These are phyloP conservation scores for Dendronephthya gigantea DNA, from an alignment of 64 coral and sea anemone genomes.

Conservation along the genomic window DNA sequence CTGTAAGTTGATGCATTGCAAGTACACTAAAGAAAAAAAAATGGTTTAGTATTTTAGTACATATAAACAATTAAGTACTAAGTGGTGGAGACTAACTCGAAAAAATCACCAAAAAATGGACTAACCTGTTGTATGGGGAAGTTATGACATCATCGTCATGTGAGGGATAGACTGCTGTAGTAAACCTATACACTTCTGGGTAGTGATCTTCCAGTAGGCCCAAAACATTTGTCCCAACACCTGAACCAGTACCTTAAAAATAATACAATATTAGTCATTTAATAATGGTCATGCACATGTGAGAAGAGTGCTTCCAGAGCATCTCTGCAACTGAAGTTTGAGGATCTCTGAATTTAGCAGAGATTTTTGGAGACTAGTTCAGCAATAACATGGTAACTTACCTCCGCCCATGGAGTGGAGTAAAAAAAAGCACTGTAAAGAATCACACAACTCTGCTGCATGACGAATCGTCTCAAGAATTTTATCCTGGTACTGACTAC, in stretches of 20 bases:
- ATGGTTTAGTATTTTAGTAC: no score
- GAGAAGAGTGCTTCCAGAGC: no score
- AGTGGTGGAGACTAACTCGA: no score
- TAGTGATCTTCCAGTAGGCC: constrained; percentile 75
- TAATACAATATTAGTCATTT: background rate
- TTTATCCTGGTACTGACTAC: constrained; percentile 70
- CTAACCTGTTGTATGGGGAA: constrained; percentile 84
- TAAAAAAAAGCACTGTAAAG: constrained; percentile 88
- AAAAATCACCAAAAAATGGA: no score
- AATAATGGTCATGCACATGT: background rate
- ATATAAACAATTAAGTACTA: no score
- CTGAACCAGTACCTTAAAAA: constrained; percentile 99
- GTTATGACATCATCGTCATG: constrained; percentile 96
- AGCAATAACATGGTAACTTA: constrained; percentile 38
- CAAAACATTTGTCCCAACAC: constrained; percentile 78
- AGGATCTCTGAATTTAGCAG: no score
- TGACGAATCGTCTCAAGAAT: constrained; percentile 62
- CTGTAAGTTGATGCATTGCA: constrained; percentile 95
- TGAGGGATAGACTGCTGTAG: constrained; percentile 90
- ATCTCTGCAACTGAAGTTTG: background rate
- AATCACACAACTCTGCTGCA: constrained; percentile 94
- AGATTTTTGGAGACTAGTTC: no score
- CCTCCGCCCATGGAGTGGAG: constrained; percentile 95
- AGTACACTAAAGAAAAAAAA: constrained; percentile 50
- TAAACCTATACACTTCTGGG: constrained; percentile 91